A percentile compares a stretch with the other conserved stretches of the same genome.
phyloP scores from a whole-genome alignment of 2,113 vertebrate species.

The Chaetorhynchus papuensis region DNA sequence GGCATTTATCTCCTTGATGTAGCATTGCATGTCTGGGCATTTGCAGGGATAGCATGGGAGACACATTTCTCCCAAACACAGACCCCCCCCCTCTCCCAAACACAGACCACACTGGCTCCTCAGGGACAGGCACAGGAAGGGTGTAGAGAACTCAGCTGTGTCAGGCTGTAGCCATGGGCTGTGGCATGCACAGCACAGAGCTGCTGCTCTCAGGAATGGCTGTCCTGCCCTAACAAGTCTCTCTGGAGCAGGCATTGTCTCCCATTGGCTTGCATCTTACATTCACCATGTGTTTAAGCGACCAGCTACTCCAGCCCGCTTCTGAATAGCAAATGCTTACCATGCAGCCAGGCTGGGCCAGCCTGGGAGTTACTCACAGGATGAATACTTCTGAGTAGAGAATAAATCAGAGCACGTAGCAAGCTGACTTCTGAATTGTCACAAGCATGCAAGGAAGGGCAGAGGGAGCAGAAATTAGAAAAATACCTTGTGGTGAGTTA shows the following conservation, averaged over 20 bases:
- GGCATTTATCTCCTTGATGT: neutral
- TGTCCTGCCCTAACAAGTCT: neutral
- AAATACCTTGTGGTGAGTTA: neutral
- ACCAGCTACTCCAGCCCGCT: neutral
- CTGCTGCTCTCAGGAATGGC: neutral
- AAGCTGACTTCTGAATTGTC: neutral
- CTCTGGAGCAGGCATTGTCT: accelerated
- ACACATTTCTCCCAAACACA: accelerated
- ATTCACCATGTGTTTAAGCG: neutral
- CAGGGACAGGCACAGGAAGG: accelerated
- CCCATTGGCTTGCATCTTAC: neutral
- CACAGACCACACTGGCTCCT: neutral
- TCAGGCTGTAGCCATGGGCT: neutral
- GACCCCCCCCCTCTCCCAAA: neutral
- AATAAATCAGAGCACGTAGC: neutral
- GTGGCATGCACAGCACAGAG: neutral
- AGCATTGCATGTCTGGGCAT: neutral
- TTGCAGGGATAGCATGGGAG: neutral
- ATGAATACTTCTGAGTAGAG: neutral
- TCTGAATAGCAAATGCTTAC: neutral
- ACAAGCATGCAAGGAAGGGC: neutral
- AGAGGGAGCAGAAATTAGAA: neutral
- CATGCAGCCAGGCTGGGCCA: neutral
- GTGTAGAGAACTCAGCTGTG: neutral
- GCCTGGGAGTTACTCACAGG: neutral